Base-by-base conservation (phyloP, 2,113 vertebrate species). In the Nibea coibor region DNA sequence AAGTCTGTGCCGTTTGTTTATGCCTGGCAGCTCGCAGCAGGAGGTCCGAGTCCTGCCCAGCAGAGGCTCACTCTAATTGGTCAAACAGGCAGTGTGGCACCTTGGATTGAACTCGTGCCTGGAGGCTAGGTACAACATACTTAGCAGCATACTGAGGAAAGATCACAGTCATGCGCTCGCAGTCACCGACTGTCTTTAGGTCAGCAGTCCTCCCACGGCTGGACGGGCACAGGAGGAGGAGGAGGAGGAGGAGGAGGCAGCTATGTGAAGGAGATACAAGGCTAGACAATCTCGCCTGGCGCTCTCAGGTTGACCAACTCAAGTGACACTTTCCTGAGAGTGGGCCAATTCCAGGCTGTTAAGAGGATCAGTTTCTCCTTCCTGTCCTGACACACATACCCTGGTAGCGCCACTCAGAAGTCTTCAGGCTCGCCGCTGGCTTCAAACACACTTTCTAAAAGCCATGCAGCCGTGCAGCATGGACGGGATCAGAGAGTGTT, bases 301-400 rank as follows among this genome's bases (percentile, higher is more conserved):
- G 3, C 82, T 91, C 81, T 90, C 87, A 89, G 86, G 78, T 88
- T 87, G 85, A 91, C 75, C 88, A 89, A 92, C 87, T 89, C 81
- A 81, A 85, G 78, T 89, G 87, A 92, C 90, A 91, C 88, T 91
- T 91, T 91, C 89, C 90, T 89, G 89, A 92, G 83, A 58, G 73
- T 24, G 48, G 63, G 87, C 91, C 92, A 92, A 93, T 80, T 92
- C 82, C 71, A 86, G 85, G 66, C 82, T 75, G 84, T 86, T 91
- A 94, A 92, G 88, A 92, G 92, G 91, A 94, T 93, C 90, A 82
- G 87, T 91, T 88, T 91, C 81, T 75, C 71, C 79, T 88, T 90
- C 82, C 89, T 88, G 83, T 80, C 87, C 84, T 88, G 88, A 88
- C 90, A 91, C 85, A 91, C 85, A 87, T 87, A 84, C 67, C 70